phyloP scores from a whole-genome alignment of 2,888 invertebrate genomes.

The Carcina quercana region DNA sequence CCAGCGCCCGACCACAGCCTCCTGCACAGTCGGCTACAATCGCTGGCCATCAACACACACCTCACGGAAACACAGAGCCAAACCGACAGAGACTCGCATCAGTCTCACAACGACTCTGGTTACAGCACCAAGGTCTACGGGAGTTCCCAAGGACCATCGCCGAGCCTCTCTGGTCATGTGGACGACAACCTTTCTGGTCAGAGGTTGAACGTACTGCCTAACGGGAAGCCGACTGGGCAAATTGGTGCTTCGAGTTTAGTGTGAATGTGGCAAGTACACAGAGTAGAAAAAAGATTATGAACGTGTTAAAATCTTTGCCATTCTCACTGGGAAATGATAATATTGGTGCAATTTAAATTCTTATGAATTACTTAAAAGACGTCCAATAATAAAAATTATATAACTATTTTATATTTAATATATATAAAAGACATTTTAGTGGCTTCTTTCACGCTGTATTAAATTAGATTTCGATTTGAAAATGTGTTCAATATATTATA shows the following conservation, averaged over 20 bases:
- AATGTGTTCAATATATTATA: slow-evolving; percentile 8
- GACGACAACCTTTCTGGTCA: slow-evolving; percentile 62
- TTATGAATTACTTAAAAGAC: too few relatives aligned
- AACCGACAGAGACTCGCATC: slow-evolving; percentile 77
- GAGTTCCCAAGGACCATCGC: slow-evolving; percentile 85
- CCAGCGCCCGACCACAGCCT: slow-evolving; percentile 55
- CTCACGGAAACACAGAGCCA: slow-evolving; percentile 65
- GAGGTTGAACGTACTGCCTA: slow-evolving; percentile 43
- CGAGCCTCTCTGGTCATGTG: slow-evolving; percentile 78
- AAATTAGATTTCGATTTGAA: too few relatives aligned
- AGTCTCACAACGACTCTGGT: slow-evolving; percentile 91
- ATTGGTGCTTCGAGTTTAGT: slow-evolving; percentile 74
- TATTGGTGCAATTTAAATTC: too few relatives aligned
- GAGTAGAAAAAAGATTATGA: neutral
- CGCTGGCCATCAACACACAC: slow-evolving; percentile 65
- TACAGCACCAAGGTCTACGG: slow-evolving; percentile 89
- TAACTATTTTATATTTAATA: neutral
- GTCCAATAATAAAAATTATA: neutral
- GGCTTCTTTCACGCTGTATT: too few relatives aligned
- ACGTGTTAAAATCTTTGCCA: neutral
- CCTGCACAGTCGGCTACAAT: slow-evolving; percentile 62
- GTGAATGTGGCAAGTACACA: slow-evolving; percentile 39
- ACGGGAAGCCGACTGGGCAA: slow-evolving; percentile 47
- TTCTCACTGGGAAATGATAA: too few relatives aligned
- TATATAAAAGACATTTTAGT: neutral